Conservation (phyloP, 2,113 vertebrate genomes). For the Osmerus eperlanus region DNA sequence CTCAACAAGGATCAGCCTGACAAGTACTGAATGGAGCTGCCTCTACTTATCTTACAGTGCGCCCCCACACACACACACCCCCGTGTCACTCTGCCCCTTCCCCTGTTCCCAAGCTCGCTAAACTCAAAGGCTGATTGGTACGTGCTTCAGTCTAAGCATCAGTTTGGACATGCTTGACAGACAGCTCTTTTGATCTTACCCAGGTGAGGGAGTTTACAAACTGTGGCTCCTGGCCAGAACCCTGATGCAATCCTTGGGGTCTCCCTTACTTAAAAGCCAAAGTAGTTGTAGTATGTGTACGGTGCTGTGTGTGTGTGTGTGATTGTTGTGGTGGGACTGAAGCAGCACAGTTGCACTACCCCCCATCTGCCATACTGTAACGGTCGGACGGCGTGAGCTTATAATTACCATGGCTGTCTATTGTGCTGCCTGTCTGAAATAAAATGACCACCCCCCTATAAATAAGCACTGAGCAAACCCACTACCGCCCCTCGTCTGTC, state of each 20-base stretch:
- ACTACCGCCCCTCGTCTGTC: not conserved
- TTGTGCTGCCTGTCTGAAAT: constrained; percentile 23
- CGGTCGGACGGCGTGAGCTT: not conserved
- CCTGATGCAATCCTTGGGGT: too few species aligned
- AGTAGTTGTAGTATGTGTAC: too few species aligned
- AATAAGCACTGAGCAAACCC: constrained; percentile 11
- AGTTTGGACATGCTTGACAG: not conserved
- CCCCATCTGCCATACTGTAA: not conserved
- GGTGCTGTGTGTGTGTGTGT: too few species aligned
- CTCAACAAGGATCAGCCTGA: too few species aligned
- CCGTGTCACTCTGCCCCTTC: not conserved
- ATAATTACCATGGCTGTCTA: constrained; percentile 46
- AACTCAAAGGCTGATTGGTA: constrained; percentile 1
- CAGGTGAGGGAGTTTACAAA: constrained; percentile 2
- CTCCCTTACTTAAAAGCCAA: too few species aligned
- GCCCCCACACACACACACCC: too few species aligned
- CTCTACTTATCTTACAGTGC: too few species aligned
- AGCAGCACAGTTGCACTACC: not conserved
- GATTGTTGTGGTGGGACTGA: too few species aligned
- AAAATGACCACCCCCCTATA: constrained; percentile 6
- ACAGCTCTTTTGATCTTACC: not conserved
- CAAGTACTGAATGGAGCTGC: too few species aligned
- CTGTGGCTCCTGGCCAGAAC: not conserved
- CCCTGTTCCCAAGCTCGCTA: not conserved
- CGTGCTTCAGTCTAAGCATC: not conserved